Evolutionary conservation across 1,140 invertebrate genomes (phyloP).

Genomic region (Andricus grossulariae): DNA sequence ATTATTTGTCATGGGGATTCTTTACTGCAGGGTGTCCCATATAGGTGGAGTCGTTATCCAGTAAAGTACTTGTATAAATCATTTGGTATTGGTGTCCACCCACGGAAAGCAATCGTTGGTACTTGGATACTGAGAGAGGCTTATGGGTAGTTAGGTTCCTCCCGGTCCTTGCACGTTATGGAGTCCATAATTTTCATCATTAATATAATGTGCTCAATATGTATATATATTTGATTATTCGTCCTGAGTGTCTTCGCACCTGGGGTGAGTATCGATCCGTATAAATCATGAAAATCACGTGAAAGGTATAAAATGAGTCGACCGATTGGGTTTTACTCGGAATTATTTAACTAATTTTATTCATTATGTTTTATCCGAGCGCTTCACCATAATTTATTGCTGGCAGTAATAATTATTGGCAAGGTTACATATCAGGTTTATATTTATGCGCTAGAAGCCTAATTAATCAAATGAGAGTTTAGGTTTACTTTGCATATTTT

Average conservation of each 20-base stretch:
- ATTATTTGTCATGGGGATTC: slow-evolving; percentile 25
- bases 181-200: slow-evolving; percentile 25
- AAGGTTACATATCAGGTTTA: neutral
- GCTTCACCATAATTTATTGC: slow-evolving; percentile 12
- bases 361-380: slow-evolving; percentile 7
- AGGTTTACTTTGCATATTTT: too few relatives aligned
- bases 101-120: slow-evolving; percentile 27
- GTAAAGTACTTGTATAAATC: slow-evolving; percentile 34
- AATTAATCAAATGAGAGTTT: too few relatives aligned
- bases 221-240: slow-evolving; percentile 29
- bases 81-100: slow-evolving; percentile 46
- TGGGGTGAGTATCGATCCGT: slow-evolving; percentile 16
- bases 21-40: slow-evolving; percentile 34
- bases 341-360: slow-evolving; percentile 16
- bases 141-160: slow-evolving; percentile 21
- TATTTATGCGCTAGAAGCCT: too few relatives aligned
- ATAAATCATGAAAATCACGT: slow-evolving; percentile 9
- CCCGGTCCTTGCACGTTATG: slow-evolving; percentile 20
- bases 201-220: slow-evolving; percentile 27
- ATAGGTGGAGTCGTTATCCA: slow-evolving; percentile 41
- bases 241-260: slow-evolving; percentile 26
- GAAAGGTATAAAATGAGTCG: neutral
- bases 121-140: neutral
- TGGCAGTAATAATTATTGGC: slow-evolving; percentile 1
- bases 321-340: neutral